Percentiles rank a stretch among this genome's conserved stretches.
These are phyloP conservation scores for Oceanodroma leucorhoa DNA, from an alignment of 2,797 vertebrate genomes.

Conservation along the genomic window DNA sequence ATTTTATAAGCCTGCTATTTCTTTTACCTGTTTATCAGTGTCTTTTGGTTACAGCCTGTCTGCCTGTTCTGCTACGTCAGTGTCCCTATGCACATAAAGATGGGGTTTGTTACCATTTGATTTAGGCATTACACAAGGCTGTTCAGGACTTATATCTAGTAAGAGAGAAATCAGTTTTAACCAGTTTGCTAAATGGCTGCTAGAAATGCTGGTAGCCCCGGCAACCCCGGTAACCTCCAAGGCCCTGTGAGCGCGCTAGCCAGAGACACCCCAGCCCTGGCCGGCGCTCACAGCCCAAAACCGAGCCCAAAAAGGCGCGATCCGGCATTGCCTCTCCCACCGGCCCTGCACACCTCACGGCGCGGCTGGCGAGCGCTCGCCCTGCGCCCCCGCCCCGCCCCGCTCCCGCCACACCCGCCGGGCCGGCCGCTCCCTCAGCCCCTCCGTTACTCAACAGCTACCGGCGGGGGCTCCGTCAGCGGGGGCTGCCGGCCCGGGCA, in stretches of 20 bases:
- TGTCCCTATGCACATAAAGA: fast-evolving
- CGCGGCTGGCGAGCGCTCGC: not conserved
- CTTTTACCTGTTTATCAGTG: not conserved
- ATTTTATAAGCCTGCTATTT: not conserved
- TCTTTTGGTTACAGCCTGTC: not conserved
- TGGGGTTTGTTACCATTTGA: fast-evolving
- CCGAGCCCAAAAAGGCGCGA: not conserved
- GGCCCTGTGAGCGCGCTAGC: fast-evolving
- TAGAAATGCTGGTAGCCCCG: not conserved
- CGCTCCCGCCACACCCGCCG: not conserved
- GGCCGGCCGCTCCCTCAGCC: not conserved
- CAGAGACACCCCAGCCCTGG: not conserved
- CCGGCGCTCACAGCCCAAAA: not conserved
- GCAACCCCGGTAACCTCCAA: fast-evolving
- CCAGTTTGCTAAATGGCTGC: fast-evolving
- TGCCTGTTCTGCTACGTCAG: not conserved
- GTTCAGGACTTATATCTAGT: not conserved
- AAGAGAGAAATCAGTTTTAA: fast-evolving
- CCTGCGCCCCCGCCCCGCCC: not conserved
- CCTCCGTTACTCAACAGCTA: not conserved
- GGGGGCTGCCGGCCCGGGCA: too few relatives aligned
- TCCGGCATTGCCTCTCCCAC: not conserved
- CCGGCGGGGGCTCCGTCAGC: not conserved
- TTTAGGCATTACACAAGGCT: fast-evolving
- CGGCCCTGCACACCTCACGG: not conserved